Conservation (phyloP, 2,888 invertebrate species). For the Scaptomyza tumidula region DNA sequence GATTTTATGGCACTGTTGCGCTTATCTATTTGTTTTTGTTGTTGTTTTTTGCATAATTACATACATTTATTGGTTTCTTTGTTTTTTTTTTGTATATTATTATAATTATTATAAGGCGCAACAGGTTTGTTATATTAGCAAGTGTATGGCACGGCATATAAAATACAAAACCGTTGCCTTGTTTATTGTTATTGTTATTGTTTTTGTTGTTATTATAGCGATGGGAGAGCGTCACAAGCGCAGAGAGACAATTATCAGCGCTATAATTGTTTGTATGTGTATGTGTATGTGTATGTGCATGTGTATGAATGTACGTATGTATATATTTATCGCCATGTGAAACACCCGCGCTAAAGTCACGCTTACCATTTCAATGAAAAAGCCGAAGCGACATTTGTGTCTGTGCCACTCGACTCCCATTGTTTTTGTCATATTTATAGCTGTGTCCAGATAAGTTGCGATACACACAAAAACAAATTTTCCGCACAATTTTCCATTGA, state of each 20-base stretch:
- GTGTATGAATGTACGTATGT: conserved; percentile 1
- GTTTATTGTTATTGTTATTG: conserved; percentile 39
- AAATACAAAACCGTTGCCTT: conserved; percentile 44
- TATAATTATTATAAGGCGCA: conserved; percentile 26
- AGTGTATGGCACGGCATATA: conserved; percentile 49
- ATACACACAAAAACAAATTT: conserved; percentile 35
- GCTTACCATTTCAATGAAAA: conserved; percentile 70
- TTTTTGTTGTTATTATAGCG: conserved; percentile 44
- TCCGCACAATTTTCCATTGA: conserved; percentile 62
- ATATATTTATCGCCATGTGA: conserved; percentile 73
- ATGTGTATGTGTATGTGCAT: conserved; percentile 4
- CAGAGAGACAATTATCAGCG: conserved; percentile 64
- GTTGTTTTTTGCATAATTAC: conserved; percentile 33
- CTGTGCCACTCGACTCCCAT: conserved; percentile 39
- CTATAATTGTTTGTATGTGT: conserved; percentile 68
- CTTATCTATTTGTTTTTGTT: conserved; percentile 4
- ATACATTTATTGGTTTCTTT: conserved; percentile 9
- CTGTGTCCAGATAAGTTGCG: conserved; percentile 42
- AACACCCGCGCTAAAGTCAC: conserved; percentile 70
- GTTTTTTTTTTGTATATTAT: conserved; percentile 5
- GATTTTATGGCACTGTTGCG: conserved; percentile 14
- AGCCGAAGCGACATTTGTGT: conserved; percentile 36
- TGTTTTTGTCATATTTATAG: conserved; percentile 48
- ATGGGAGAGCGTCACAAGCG: conserved; percentile 45
- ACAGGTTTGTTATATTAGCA: conserved; percentile 55